phyloP scores from a whole-genome alignment of 2,888 invertebrate genomes.

The Poecilobothrus nobilitatus region DNA sequence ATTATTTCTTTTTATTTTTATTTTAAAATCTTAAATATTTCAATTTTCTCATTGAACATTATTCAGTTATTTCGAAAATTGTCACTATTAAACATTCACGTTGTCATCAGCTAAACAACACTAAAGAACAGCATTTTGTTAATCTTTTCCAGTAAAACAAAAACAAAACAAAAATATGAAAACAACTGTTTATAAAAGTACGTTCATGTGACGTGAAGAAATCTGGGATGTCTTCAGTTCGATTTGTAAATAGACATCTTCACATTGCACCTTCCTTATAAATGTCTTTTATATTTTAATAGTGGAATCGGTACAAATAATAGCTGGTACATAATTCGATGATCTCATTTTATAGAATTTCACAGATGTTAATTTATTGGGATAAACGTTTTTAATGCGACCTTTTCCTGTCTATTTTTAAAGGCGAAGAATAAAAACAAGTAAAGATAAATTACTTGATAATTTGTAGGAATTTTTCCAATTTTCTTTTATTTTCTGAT shows the following conservation, averaged over 20 bases:
- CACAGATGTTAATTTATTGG: constrained; percentile 4
- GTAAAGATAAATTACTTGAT: constrained; percentile 10
- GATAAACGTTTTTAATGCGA: not conserved
- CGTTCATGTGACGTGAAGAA: too few species aligned
- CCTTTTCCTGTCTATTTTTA: not conserved
- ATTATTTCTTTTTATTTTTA: too few species aligned
- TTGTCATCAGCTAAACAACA: not conserved
- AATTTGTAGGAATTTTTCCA: constrained; percentile 7
- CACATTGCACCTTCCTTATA: too few species aligned
- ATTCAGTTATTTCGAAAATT: not conserved
- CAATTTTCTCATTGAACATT: not conserved
- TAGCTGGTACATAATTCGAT: not conserved
- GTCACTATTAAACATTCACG: not conserved
- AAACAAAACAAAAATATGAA: too few species aligned
- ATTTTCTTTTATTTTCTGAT: too few species aligned
- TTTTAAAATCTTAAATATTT: not conserved
- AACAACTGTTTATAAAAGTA: too few species aligned
- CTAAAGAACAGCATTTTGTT: too few species aligned
- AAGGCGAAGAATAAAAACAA: not conserved
- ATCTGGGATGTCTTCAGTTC: too few species aligned
- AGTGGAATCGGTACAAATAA: too few species aligned
- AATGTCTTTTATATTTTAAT: too few species aligned
- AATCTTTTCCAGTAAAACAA: too few species aligned
- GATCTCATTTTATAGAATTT: not conserved
- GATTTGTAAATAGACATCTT: too few species aligned